Conservation (phyloP, 2,797 vertebrate species). For the Borostomias antarcticus region DNA sequence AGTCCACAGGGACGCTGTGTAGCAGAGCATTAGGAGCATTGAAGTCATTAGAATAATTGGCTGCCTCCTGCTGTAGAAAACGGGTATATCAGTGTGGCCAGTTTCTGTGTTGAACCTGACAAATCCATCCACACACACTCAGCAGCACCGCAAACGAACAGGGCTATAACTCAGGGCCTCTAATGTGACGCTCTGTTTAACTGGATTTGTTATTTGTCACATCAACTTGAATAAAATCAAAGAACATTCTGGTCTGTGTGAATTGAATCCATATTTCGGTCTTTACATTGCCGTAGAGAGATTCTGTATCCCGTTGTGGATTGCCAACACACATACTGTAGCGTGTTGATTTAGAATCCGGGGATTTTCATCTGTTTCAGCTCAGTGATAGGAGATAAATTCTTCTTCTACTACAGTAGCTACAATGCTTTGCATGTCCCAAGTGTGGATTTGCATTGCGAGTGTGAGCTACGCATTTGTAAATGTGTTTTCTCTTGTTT, state of each 20-base stretch:
- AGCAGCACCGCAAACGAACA: background rate
- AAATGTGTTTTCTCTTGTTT: constrained; percentile 7
- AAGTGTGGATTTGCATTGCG: too few relatives aligned
- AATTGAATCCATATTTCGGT: background rate
- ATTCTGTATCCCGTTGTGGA: background rate
- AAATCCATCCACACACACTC: constrained; percentile 27
- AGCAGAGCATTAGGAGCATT: constrained; percentile 24
- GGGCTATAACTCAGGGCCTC: background rate
- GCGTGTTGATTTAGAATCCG: too few relatives aligned
- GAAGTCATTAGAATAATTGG: constrained; percentile 51
- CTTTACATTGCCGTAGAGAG: background rate
- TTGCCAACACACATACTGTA: too few relatives aligned
- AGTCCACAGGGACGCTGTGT: background rate
- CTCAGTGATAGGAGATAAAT: background rate
- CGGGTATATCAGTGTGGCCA: constrained; percentile 30
- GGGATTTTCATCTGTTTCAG: constrained; percentile 7
- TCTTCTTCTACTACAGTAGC: background rate
- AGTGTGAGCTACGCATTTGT: constrained; percentile 7
- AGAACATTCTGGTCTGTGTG: background rate
- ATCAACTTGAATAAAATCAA: background rate
- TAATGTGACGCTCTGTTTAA: background rate
- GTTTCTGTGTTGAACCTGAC: constrained; percentile 52
- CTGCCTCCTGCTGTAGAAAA: constrained; percentile 31
- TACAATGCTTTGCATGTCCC: background rate
- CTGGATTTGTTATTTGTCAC: constrained; percentile 7